Evolutionary conservation across 2,888 invertebrate species (phyloP).

Genomic region (Syrista parreyssii): DNA sequence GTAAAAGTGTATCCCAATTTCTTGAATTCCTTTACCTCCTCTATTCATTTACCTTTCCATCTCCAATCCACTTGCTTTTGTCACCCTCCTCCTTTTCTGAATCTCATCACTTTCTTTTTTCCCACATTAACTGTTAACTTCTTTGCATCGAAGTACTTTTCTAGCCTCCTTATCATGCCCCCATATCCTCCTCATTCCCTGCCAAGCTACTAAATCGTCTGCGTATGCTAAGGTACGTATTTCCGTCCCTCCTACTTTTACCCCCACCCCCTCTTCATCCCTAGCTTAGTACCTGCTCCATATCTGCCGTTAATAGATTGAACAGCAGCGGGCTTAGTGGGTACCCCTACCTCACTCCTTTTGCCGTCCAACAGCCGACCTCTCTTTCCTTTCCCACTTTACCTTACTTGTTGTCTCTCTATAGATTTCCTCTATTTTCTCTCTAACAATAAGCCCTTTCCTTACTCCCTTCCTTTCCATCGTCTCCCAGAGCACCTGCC

Average conservation of each 20-base stretch:
- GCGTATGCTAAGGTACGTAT: not conserved
- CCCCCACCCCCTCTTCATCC: conserved; percentile 9
- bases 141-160: not conserved
- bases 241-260: conserved; percentile 10
- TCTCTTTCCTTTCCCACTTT: not conserved
- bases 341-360: conserved; percentile 25
- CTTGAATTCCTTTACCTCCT: conserved; percentile 28
- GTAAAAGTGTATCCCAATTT: conserved; percentile 27
- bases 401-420: conserved; percentile 19
- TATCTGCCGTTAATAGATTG: conserved; percentile 16
- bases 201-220: not conserved
- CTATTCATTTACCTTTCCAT: conserved; percentile 22
- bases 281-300: conserved; percentile 14
- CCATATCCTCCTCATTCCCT: not conserved
- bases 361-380: conserved; percentile 18
- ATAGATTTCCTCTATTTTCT: conserved; percentile 19
- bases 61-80: conserved; percentile 13
- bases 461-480: conserved; percentile 14
- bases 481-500: conserved; percentile 11
- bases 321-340: conserved; percentile 23
- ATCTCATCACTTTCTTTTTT: not conserved
- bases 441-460: conserved; percentile 3
- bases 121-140: not conserved
- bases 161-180: not conserved
- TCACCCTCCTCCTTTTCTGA: conserved; percentile 22